phyloP scores from a whole-genome alignment of 2,113 vertebrate species.

The Plecturocebus donacophilus region DNA sequence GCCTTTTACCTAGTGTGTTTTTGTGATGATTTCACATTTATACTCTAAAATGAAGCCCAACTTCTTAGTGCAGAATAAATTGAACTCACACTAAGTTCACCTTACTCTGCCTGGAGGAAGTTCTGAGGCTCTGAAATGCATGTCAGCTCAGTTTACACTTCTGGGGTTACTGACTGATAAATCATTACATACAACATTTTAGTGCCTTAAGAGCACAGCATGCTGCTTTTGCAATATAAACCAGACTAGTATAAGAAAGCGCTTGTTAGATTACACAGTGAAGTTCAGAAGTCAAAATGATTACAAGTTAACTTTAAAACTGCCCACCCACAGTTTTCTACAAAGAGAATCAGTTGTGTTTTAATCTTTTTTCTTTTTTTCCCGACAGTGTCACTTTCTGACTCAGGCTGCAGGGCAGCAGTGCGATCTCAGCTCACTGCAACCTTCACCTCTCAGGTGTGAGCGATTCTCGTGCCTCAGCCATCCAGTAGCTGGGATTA shows the following conservation, averaged over 20 bases:
- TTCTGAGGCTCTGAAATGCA: not conserved
- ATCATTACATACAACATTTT: not conserved
- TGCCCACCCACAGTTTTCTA: not conserved
- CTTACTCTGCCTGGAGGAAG: slow-evolving; percentile 14
- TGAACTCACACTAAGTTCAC: not conserved
- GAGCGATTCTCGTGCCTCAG: no score
- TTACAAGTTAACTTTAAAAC: not conserved
- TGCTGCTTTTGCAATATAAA: not conserved
- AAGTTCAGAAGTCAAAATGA: not conserved
- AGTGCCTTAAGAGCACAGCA: slow-evolving; percentile 49
- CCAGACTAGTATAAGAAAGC: not conserved
- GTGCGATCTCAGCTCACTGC: no score
- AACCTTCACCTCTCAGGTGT: no score
- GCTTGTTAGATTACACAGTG: not conserved
- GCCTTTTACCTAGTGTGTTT: not conserved
- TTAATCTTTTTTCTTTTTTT: not conserved
- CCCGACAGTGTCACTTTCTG: no score
- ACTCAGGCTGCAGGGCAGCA: no score
- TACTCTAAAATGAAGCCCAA: not conserved
- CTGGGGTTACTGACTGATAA: slow-evolving; percentile 32
- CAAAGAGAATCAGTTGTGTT: not conserved
- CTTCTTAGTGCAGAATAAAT: not conserved
- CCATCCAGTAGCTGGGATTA: no score
- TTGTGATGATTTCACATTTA: slow-evolving; percentile 4
- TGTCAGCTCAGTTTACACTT: not conserved